These are phyloP conservation scores for Aspidapion aeneum DNA, from an alignment of 2,888 invertebrate species.

Conservation along the genomic window DNA sequence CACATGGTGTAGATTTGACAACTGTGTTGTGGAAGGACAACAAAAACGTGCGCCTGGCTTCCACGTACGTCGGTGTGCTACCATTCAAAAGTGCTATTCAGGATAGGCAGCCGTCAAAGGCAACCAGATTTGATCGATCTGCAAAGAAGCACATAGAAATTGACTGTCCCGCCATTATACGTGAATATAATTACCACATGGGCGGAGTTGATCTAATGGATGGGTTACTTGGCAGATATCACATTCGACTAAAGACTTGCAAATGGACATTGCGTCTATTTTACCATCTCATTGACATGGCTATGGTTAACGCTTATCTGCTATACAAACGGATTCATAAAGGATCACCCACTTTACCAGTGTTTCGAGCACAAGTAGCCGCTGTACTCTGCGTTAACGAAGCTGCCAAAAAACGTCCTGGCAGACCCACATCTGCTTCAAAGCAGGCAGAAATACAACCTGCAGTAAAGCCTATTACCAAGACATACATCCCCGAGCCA, in stretches of 20 bases:
- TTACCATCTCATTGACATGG: constrained; percentile 1
- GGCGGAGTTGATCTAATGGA: no score
- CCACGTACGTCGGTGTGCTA: no score
- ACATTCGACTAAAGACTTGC: no score
- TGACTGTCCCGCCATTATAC: not conserved
- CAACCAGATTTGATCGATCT: not conserved
- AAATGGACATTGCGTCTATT: constrained; percentile 1
- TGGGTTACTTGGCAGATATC: no score
- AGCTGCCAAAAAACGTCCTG: not conserved
- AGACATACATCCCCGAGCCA: not conserved
- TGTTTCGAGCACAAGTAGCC: not conserved
- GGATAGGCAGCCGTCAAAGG: not conserved
- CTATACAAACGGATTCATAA: not conserved
- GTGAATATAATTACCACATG: not conserved
- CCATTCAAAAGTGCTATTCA: not conserved
- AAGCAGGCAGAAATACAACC: not conserved
- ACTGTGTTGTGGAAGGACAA: no score
- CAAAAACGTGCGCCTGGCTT: no score
- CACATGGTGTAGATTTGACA: no score
- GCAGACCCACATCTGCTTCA: not conserved
- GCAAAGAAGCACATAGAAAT: not conserved
- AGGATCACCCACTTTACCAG: not conserved
- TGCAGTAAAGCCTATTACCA: not conserved
- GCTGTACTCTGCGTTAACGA: not conserved
- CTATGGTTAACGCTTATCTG: not conserved